Percentiles rank a stretch among this genome's conserved stretches.
Evolutionary conservation across 2,797 vertebrate genomes (phyloP).

Genomic region (Petrocephalus sullivani): DNA sequence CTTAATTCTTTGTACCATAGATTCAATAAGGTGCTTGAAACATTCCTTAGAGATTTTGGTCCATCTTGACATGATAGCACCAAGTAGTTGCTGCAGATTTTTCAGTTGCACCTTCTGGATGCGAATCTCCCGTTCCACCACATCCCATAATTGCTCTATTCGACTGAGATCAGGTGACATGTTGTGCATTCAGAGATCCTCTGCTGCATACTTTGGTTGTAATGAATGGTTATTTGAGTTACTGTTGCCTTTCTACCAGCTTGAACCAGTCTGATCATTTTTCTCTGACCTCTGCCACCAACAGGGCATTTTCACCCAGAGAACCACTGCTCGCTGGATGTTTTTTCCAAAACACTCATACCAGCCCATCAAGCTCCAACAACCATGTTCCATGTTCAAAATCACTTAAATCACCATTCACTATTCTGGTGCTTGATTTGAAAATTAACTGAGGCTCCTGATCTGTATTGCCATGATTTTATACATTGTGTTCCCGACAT

Average conservation of each 20-base stretch:
- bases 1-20: not conserved
- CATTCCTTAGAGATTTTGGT: too few relatives aligned
- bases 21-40: too few relatives aligned
- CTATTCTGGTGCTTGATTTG: not conserved
- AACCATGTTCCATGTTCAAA: not conserved
- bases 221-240: not conserved
- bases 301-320: not conserved
- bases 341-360: not conserved
- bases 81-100: too few relatives aligned
- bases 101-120: too few relatives aligned
- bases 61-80: too few relatives aligned
- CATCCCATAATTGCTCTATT: too few relatives aligned
- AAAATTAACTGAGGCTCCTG: not conserved
- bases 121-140: too few relatives aligned
- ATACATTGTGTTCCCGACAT: not conserved
- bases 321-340: not conserved
- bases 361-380: not conserved
- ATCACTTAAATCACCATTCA: not conserved
- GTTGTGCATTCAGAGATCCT: too few relatives aligned
- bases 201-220: too few relatives aligned
- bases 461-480: not conserved
- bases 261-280: not conserved
- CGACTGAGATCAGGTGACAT: too few relatives aligned
- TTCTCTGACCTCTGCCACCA: not conserved
- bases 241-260: not conserved